These are phyloP conservation scores for Ctenosaura bakeri DNA, from an alignment of 2,797 vertebrate genomes.

Conservation along the genomic window DNA sequence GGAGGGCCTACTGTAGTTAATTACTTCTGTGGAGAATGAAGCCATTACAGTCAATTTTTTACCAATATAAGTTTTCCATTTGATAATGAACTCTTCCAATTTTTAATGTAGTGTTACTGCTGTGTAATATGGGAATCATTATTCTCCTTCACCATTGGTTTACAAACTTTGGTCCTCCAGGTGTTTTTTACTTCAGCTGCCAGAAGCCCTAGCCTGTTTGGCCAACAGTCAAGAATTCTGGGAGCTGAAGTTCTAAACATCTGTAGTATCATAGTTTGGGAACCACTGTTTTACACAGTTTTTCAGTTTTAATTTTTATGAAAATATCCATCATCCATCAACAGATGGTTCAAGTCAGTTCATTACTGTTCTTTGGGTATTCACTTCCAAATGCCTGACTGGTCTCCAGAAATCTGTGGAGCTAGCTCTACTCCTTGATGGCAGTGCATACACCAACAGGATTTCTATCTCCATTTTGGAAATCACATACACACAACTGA, in stretches of 20 bases:
- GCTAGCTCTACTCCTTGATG: not conserved
- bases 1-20: not conserved
- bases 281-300: not conserved
- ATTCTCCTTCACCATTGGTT: not conserved
- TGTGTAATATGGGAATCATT: not conserved
- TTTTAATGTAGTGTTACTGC: not conserved
- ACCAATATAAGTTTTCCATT: conserved; percentile 6
- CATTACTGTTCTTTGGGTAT: not conserved
- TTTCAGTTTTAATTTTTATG: conserved; percentile 18
- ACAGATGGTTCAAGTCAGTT: not conserved
- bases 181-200: too few relatives aligned
- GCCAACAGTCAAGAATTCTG: too few relatives aligned
- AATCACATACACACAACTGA: not conserved
- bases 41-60: not conserved
- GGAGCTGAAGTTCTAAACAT: too few relatives aligned
- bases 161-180: too few relatives aligned
- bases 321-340: not conserved
- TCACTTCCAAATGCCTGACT: not conserved
- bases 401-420: not conserved
- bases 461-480: not conserved
- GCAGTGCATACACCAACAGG: not conserved
- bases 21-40: conserved; percentile 10
- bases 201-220: too few relatives aligned
- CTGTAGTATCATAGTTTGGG: too few relatives aligned
- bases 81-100: not conserved